Conservation (phyloP, 2,797 vertebrate genomes). For the Heteromormyrus szaboi region DNA sequence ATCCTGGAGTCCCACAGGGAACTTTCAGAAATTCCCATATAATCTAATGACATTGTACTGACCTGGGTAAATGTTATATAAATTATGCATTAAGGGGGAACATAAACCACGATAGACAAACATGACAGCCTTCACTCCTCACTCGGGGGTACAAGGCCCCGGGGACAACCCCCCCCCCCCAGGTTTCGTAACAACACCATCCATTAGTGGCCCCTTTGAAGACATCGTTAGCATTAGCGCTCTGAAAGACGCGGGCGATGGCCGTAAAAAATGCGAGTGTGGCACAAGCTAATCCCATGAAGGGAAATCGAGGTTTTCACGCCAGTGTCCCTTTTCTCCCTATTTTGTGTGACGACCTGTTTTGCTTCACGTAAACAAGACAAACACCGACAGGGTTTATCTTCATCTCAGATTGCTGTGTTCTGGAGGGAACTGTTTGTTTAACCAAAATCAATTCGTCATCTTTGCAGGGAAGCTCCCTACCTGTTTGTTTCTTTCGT, state of each 20-base stretch:
- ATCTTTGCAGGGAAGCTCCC: background rate
- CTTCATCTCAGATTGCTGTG: background rate
- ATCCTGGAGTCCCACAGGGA: slow-evolving; percentile 55
- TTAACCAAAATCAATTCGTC: background rate
- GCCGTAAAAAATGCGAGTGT: background rate
- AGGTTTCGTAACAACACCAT: slow-evolving; percentile 33
- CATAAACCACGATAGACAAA: slow-evolving; percentile 53
- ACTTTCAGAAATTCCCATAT: slow-evolving; percentile 59
- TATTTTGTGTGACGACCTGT: slow-evolving; percentile 21
- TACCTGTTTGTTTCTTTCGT: background rate
- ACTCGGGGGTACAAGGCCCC: slow-evolving; percentile 17
- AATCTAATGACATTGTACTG: slow-evolving; percentile 65
- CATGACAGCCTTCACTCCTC: slow-evolving; percentile 55
- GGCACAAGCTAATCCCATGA: slow-evolving; percentile 26
- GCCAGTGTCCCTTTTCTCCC: slow-evolving; percentile 25
- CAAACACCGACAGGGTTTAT: background rate
- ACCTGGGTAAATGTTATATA: slow-evolving; percentile 59
- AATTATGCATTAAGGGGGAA: slow-evolving; percentile 62
- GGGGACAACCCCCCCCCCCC: slow-evolving; percentile 21
- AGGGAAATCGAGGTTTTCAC: slow-evolving; percentile 24
- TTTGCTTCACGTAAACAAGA: background rate
- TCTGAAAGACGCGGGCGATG: slow-evolving; percentile 27
- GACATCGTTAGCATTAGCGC: slow-evolving; percentile 45
- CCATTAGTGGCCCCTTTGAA: slow-evolving; percentile 40
- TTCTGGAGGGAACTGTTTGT: background rate